Percentiles rank a stretch among this genome's conserved stretches.
These are phyloP conservation scores for Tenthredo mesomela DNA, from an alignment of 2,888 invertebrate species.

Conservation along the genomic window DNA sequence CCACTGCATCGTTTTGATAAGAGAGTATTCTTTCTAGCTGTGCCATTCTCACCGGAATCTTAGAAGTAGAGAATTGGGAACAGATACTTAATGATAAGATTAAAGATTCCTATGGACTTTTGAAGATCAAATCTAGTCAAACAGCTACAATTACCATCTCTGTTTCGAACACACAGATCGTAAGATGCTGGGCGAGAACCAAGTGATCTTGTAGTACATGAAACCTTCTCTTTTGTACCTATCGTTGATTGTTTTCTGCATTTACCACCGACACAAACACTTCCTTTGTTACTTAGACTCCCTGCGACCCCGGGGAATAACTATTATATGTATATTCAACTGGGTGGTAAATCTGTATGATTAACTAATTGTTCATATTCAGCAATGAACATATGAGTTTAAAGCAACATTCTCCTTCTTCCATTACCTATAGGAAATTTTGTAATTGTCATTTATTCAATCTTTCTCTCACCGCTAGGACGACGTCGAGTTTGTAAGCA, in stretches of 20 bases:
- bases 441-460: not conserved
- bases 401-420: not conserved
- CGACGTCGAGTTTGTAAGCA: constrained; percentile 41
- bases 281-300: not conserved
- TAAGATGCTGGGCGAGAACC: not conserved
- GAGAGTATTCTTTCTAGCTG: not conserved
- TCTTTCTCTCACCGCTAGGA: constrained; percentile 54
- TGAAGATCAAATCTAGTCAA: not conserved
- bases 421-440: not conserved
- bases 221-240: constrained; percentile 16
- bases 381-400: not conserved
- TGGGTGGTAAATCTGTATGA: not conserved
- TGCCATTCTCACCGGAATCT: not conserved
- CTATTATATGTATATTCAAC: not conserved
- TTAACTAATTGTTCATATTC: not conserved
- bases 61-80: not conserved
- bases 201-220: not conserved
- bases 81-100: not conserved
- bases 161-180: not conserved
- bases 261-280: constrained; percentile 24
- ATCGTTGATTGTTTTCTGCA: constrained; percentile 8
- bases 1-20: constrained; percentile 15
- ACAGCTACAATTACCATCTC: constrained; percentile 18
- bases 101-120: not conserved
- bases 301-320: not conserved